Evolutionary conservation across 2,113 vertebrate genomes (phyloP), one percentile per base, ranked within the genome.

Genomic region (Setophaga petechia): DNA sequence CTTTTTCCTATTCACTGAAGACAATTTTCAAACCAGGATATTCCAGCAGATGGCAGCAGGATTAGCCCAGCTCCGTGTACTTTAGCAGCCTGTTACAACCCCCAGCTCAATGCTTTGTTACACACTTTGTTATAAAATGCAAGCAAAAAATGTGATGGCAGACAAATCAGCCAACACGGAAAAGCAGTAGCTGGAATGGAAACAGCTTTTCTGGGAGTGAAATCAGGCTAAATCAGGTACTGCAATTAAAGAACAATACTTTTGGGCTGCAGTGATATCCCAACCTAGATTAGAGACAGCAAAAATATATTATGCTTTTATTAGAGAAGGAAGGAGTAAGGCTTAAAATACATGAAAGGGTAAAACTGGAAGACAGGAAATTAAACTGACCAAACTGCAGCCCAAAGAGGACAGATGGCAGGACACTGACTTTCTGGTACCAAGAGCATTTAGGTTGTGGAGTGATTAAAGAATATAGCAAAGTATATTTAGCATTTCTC

Each of bases 41-140:
- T 52, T 71, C 94, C 87, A 93, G 85, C 19, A 96, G 90, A 63
- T 76, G 93, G 93, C 92, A 93, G 79, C 78, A 95, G 47, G 55
- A 81, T 77, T 51, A 52, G 39, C 33, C 12, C 43, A 5, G 24
- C 52, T 72, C 75, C 28, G 7, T 44, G 62, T 41, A 35, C 25
- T 84, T 80, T 3, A 47, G 68, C 62, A 89, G 52, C 65, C 35
- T 37, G 11, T 49, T 74, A 43, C 37, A 54, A 41, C 43, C 28
- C 28, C 6, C 62, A 21, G 13, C 20, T 79, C 54, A 54, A 2
- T 33, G 52, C 35, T 59, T 59, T 59, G 22, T 35, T 35, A 35
- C 33, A 62, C 54, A 41, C 22, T 49, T 66, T 5, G 5, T 44
- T 67, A 44, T 4, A 44, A 86, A 83, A 83, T 5, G 1, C 33